Base-by-base conservation (phyloP, 2,888 invertebrate genomes). In the Seira musarum region DNA sequence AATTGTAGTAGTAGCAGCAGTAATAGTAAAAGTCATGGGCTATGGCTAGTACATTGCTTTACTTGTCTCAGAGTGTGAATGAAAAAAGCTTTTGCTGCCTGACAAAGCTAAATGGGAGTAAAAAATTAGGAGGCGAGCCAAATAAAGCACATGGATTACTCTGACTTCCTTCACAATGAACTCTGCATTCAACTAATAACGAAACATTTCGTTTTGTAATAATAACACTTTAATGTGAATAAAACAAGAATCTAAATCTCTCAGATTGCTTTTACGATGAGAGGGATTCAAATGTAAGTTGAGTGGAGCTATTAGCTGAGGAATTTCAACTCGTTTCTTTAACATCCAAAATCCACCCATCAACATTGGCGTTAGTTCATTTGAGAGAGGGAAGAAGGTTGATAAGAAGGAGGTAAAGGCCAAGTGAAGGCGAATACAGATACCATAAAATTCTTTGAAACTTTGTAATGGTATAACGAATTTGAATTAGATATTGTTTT, bases 251-350 rank as follows among this genome's bases (percentile, higher is more conserved):
- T 57, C 57, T 57, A 57, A 57, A 57, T 57, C 17, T 57, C 57
- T 8, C 17, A 57, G 57, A 57, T n/a, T 40, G 13, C 13, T 17
- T 57, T 57, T 57, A n/a, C n/a, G 5, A 40, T 13, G 40, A 40
- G 40, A 8, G 13, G 6, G 5, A 8, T 40, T 40, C 13, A 8
- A 40, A 40, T 13, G 13, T 8, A 40, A 40, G 6, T 40, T 40
- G 40, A 57, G 57, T 57, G n/a, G 3, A 57, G 57, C 10, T n/a
- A 10, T 57, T 13, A 57, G 17, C 57, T 8, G 57, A 57, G n/a
- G 57, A 57, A 57, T 57, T 57, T 57, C 57, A 57, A 57, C 15
- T 57, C n/a, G 57, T 57, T 57, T 57, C 57, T 57, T 57, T 17
- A 57, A 57, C 57, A 57, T 57, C 57, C n/a, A n/a, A n/a, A n/a